Evolutionary conservation across 2,797 vertebrate species (phyloP).

Genomic region (Chelidonichthys spinosus): DNA sequence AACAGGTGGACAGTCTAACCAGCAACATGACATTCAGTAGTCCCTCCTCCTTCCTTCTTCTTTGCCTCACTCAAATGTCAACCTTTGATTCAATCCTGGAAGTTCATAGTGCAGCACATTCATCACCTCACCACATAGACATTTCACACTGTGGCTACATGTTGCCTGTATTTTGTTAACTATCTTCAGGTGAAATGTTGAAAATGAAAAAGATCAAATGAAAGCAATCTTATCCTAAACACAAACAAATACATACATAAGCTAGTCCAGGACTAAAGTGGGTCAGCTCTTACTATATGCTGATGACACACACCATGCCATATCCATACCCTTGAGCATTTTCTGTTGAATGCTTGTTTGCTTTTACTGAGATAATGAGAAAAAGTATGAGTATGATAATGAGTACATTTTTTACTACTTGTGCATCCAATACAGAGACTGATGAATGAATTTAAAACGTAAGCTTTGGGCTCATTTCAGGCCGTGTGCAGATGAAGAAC

Average conservation of each 20-base stretch:
- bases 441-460: background rate
- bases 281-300: background rate
- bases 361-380: background rate
- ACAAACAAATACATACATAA: background rate
- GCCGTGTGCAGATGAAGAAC: background rate
- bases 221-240: background rate
- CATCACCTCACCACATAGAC: background rate
- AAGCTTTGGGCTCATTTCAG: too few relatives aligned
- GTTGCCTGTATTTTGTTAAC: background rate
- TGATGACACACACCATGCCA: background rate
- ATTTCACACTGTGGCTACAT: background rate
- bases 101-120: background rate
- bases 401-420: background rate
- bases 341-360: background rate
- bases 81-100: background rate
- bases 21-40: slow-evolving; percentile 43
- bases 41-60: background rate
- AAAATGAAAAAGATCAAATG: background rate
- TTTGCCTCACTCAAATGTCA: background rate
- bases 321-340: background rate
- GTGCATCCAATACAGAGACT: background rate
- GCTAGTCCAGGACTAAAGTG: background rate
- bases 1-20: slow-evolving; percentile 73
- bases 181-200: background rate
- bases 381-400: background rate